phyloP scores from a whole-genome alignment of 2,113 vertebrate species.

The Gorilla gorilla region DNA sequence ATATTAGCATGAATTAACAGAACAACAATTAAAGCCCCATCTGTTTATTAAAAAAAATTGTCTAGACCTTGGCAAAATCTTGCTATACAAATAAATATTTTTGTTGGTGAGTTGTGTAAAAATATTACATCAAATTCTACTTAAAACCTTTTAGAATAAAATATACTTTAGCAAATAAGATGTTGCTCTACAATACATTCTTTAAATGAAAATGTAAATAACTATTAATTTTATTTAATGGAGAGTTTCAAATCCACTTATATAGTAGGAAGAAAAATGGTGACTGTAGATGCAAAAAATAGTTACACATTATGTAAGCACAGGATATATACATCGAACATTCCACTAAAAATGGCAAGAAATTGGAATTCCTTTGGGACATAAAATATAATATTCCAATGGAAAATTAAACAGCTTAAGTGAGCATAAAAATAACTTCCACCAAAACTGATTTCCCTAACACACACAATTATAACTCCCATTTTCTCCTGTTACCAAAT shows the following conservation, averaged over 20 bases:
- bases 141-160: background rate
- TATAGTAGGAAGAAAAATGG: background rate
- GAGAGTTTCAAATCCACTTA: background rate
- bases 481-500: background rate
- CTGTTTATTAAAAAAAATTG: slow-evolving; percentile 27
- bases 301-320: background rate
- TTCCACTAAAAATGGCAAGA: background rate
- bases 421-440: background rate
- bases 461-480: rapidly evolving
- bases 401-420: background rate
- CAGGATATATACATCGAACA: background rate
- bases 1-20: background rate
- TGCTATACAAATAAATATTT: background rate
- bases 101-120: background rate
- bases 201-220: background rate
- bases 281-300: background rate
- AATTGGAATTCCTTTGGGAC: background rate
- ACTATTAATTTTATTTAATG: background rate
- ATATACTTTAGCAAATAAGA: background rate
- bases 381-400: background rate
- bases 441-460: background rate
- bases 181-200: background rate
- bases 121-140: background rate
- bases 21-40: background rate
- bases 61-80: background rate